Evolutionary conservation across 2,797 vertebrate genomes (phyloP), one percentile per base, ranked within the genome.

Genomic region (Tragopan temminckii): DNA sequence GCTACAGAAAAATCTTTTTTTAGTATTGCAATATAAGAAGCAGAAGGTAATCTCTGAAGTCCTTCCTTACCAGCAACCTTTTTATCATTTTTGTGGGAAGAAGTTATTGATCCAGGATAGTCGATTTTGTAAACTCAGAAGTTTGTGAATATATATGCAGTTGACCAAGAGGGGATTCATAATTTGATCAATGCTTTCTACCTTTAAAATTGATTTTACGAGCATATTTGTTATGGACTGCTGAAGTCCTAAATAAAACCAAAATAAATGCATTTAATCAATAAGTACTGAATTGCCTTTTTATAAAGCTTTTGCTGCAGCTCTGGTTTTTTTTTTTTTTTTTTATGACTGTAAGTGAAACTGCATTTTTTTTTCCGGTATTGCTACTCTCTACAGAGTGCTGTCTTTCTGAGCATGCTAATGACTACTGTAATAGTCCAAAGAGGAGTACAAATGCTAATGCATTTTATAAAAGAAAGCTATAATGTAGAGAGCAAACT

Each of bases 41-140:
- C 69, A 81, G 80, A 93, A 95, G 50, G 59, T 74, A 81, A 0
- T 69, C 29, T 86, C 50, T 86, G 75, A 63, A 71, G 18, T 80
- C 52, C 27, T 66, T 93, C 42, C 40, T 67, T 91, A 38, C n/a
- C 69, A 63, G 36, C 48, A 69, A 10, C 13, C 6, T 83, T 84
- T 91, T 86, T 83, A 29, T 92, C 29, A 53, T 89, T 29, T 78
- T 80, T 72, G 45, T 31, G 53, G 13, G 21, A 38, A 4, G 13
- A 71, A 57, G 20, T 77, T 87, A 68, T 0, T 90, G 50, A 64
- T 87, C 42, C 42, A 67, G 72, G 14, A 8, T 58, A 78, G 53
- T 58, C 33, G 2, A 4, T 69, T 94, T 91, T 63, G n/a, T 80
- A 35, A 48, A 52, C 23, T 43, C 85, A 72, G 82, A 36, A 64